These are phyloP conservation scores for Diplazon laetatorius DNA, from an alignment of 2,888 invertebrate species.

Conservation along the genomic window DNA sequence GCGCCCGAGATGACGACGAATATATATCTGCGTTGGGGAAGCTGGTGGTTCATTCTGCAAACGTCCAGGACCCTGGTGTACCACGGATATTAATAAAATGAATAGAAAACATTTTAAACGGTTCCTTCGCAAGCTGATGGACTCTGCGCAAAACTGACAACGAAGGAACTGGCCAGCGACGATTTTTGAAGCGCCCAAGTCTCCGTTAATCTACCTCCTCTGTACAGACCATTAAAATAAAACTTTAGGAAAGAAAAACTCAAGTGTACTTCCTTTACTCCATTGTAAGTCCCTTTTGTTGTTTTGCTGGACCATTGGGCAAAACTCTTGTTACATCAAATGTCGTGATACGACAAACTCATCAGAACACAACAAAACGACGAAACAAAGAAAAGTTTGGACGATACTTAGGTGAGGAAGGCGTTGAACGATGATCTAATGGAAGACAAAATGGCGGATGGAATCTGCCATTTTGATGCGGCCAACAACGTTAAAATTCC, in stretches of 20 bases:
- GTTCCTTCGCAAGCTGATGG: background rate
- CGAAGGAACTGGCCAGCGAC: constrained; percentile 19
- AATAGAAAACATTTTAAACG: too few species aligned
- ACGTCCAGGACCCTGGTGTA: constrained; percentile 24
- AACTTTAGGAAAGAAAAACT: constrained; percentile 1
- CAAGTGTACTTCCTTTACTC: constrained; percentile 19
- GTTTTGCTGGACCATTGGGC: background rate
- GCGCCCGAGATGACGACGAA: constrained; percentile 5
- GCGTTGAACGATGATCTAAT: too few species aligned
- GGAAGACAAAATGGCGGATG: too few species aligned
- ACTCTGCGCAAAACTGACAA: background rate
- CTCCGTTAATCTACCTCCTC: constrained; percentile 34
- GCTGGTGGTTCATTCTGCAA: constrained; percentile 21
- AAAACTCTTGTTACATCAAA: constrained; percentile 6
- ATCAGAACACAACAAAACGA: background rate
- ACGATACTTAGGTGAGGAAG: too few species aligned
- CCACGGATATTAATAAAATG: constrained; percentile 12
- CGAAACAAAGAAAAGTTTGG: background rate
- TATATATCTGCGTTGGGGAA: constrained; percentile 14
- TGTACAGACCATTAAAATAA: constrained; percentile 4
- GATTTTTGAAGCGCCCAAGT: constrained; percentile 39
- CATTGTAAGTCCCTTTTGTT: constrained; percentile 20
- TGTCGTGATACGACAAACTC: background rate
- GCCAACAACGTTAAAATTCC: too few species aligned
- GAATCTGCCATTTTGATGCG: too few species aligned